Conservation (phyloP, 23 tunicate genomes). For the Aplidium turbinatum region DNA sequence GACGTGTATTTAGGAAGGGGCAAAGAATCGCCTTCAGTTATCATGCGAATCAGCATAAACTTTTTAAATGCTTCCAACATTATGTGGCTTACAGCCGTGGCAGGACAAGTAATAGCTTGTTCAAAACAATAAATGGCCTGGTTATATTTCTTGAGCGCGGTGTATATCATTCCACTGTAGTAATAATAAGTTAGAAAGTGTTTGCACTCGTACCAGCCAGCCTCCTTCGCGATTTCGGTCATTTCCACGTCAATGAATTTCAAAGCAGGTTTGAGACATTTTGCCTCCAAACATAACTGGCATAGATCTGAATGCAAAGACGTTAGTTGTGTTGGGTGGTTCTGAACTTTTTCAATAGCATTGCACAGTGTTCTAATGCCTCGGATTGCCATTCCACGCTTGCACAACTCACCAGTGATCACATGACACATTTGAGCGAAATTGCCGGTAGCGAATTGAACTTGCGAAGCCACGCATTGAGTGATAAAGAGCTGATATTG, state of each 20-base stretch:
- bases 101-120: constrained; percentile 86
- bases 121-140: constrained; percentile 80
- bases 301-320: constrained; percentile 84
- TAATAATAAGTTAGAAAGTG: constrained; percentile 80
- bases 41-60: constrained; percentile 55
- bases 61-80: constrained; percentile 90
- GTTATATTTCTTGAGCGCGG: constrained; percentile 61
- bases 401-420: constrained; percentile 66
- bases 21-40: constrained; percentile 62
- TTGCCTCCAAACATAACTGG: constrained; percentile 74
- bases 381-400: constrained; percentile 72
- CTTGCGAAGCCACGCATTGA: constrained; percentile 60
- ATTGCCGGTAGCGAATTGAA: constrained; percentile 72
- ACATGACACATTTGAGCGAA: constrained; percentile 82
- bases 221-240: constrained; percentile 73
- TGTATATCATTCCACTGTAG: constrained; percentile 87
- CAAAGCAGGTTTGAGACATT: constrained; percentile 82
- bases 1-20: constrained; percentile 89
- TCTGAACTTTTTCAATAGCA: constrained; percentile 59
- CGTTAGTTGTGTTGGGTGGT: constrained; percentile 69
- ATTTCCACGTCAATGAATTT: constrained; percentile 72
- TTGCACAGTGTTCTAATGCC: constrained; percentile 62
- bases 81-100: constrained; percentile 71
- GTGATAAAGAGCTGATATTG: constrained; percentile 63
- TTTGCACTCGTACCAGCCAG: constrained; percentile 62